Base-by-base conservation (phyloP, 2,797 vertebrate genomes). In the Rachycentron canadum region DNA sequence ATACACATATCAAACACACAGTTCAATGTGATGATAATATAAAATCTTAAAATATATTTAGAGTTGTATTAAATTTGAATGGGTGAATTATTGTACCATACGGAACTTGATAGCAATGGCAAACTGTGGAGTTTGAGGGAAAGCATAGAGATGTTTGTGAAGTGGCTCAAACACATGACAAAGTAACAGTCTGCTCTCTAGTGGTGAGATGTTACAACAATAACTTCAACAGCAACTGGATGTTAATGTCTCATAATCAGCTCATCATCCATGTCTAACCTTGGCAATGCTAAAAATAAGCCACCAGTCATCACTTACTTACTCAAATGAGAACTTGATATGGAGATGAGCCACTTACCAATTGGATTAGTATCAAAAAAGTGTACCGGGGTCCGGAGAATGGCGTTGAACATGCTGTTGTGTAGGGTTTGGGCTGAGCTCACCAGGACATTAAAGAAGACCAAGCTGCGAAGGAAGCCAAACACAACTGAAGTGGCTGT, bases 381-480 rank as follows among this genome's bases (percentile, higher is more conserved):
- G 73, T 47, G 83, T 5, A 92, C 80, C 0, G 92, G 89, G 1
- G 90, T 91, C 67, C 82, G 78, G 14, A 95, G 89, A 66, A 95
- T 81, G 85, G 90, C 88, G 3, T 83, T 66, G 67, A 95, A 95
- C 93, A 95, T 94, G 83, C 61, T 76, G 85, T 91, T 88, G 85
- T 98, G 97, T 36, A 98, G 93, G 17, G 85, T 94, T 84, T 96
- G 96, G 26, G 96, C 94, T 40, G 97, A 95, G 74, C 86, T 95
- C 84, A 99, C 96, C 23, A 98, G 94, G 69, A 97, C 91, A 4
- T 95, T 94, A 90, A 99, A 98, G 34, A 96, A 90, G 67, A 98
- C 55, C 68, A 99, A 90, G 72, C 93, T 94, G 76, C 96, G 94
- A 12, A 94, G 76, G 89, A 97, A 93, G 73, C 96, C 96, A 69